Conservation (phyloP, 2,888 invertebrate species). For the Temnothorax ravouxi region DNA sequence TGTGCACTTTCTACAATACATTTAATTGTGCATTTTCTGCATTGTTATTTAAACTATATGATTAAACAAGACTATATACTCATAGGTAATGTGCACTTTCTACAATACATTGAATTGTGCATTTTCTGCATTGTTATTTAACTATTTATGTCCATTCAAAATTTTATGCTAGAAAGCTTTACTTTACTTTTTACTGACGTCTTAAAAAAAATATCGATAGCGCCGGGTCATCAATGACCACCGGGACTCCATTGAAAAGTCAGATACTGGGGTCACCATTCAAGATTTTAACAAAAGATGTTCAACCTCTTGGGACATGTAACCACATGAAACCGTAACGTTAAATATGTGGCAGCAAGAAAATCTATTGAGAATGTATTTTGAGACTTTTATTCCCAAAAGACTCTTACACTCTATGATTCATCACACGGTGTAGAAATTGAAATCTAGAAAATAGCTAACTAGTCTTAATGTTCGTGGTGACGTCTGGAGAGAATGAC, state of each 20-base stretch:
- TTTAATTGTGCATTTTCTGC: neutral
- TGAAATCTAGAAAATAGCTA: neutral
- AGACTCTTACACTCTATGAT: neutral
- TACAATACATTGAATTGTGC: neutral
- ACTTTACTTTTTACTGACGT: neutral
- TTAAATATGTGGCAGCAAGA: neutral
- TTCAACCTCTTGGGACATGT: neutral
- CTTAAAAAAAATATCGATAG: neutral
- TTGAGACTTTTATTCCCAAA: neutral
- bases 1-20: too few species aligned
- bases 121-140: neutral
- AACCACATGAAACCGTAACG: neutral
- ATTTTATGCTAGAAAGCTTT: neutral
- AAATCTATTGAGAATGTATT: neutral
- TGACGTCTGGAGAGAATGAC: neutral
- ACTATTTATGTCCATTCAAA: neutral
- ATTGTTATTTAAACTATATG: too few species aligned
- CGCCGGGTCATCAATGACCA: neutral
- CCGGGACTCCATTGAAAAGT: neutral
- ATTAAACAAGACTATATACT: neutral
- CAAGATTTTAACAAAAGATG: neutral
- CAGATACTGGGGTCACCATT: neutral
- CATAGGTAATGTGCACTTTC: neutral
- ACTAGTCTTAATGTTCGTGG: neutral
- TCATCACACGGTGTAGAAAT: neutral